Evolutionary conservation across 1,140 invertebrate species (phyloP).

Genomic region (Ruditapes philippinarum): DNA sequence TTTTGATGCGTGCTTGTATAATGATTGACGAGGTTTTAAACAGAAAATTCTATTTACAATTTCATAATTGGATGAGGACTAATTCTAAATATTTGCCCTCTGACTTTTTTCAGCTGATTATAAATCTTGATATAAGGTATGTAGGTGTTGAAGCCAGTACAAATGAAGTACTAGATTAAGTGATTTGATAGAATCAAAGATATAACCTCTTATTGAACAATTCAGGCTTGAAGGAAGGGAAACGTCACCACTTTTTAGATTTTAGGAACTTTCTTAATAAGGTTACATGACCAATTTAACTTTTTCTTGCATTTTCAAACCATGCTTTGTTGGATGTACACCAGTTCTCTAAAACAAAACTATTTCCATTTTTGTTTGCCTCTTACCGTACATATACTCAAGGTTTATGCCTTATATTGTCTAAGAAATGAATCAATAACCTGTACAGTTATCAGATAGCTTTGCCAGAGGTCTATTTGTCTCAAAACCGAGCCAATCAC

Average conservation of each 20-base stretch:
- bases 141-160: neutral
- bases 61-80: neutral
- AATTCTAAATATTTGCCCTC: neutral
- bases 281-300: neutral
- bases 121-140: neutral
- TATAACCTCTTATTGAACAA: neutral
- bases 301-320: neutral
- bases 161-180: neutral
- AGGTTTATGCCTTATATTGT: conserved; percentile 16
- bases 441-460: neutral
- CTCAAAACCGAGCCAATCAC: neutral
- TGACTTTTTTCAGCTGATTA: neutral
- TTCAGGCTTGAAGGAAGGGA: neutral
- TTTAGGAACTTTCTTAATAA: conserved; percentile 2
- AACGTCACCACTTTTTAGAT: neutral
- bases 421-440: conserved; percentile 1
- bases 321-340: neutral
- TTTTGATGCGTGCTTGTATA: conserved; percentile 23
- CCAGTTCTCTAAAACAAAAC: neutral
- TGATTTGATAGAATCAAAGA: neutral
- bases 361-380: conserved; percentile 20
- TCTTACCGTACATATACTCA: neutral
- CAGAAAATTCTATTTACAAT: neutral
- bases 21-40: conserved; percentile 30
- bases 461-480: conserved; percentile 1